Conservation (phyloP, 1,140 invertebrate genomes). For the Acromyrmex charruanus region DNA sequence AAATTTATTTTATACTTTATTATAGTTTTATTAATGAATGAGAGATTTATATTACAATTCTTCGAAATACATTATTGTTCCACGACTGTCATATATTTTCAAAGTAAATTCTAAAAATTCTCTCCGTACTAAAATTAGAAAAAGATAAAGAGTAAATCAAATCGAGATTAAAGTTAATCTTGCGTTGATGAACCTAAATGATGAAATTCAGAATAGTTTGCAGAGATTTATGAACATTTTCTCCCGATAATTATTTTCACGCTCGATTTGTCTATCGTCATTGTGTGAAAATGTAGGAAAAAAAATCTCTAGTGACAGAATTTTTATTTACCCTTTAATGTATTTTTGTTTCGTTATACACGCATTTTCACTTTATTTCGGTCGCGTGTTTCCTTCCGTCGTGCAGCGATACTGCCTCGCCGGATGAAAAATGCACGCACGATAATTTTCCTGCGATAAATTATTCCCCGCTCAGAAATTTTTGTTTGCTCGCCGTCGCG, state of each 20-base stretch:
- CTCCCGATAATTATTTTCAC: not conserved
- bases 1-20: too few species aligned
- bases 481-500: constrained; percentile 10
- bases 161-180: too few species aligned
- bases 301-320: not conserved
- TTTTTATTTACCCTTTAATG: constrained; percentile 12
- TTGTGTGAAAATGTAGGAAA: not conserved
- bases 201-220: too few species aligned
- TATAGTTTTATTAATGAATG: too few species aligned
- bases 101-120: too few species aligned
- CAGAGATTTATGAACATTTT: too few species aligned
- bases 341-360: not conserved
- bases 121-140: too few species aligned
- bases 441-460: constrained; percentile 47
- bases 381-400: not conserved
- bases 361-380: not conserved
- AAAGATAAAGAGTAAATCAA: too few species aligned
- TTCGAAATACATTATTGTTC: too few species aligned
- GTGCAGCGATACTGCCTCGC: not conserved
- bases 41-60: too few species aligned
- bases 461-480: constrained; percentile 28
- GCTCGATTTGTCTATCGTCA: not conserved
- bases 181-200: too few species aligned
- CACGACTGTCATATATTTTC: too few species aligned
- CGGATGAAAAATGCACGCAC: constrained; percentile 27